These are phyloP conservation scores for Lethenteron camtschaticum DNA, from an alignment of 2,113 vertebrate species.

Conservation along the genomic window DNA sequence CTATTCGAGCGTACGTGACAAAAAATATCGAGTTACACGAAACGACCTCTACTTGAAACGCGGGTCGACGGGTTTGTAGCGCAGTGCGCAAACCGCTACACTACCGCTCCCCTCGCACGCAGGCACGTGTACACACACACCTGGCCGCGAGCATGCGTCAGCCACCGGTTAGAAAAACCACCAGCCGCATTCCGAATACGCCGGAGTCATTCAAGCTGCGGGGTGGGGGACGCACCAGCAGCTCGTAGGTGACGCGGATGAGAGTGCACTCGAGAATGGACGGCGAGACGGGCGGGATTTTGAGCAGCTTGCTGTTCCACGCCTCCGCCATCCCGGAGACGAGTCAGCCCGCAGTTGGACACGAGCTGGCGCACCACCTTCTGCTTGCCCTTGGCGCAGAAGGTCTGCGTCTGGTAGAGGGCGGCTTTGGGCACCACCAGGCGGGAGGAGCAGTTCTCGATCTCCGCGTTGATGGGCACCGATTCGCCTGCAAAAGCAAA, in stretches of 20 bases:
- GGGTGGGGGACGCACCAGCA: slow-evolving; percentile 41
- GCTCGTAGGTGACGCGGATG: slow-evolving; percentile 86
- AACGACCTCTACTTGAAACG: too few species aligned
- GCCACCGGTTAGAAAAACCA: not conserved
- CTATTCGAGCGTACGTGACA: too few species aligned
- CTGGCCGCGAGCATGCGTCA: not conserved
- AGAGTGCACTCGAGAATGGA: slow-evolving; percentile 95
- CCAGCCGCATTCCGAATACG: too few species aligned
- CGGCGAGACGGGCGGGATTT: slow-evolving; percentile 86
- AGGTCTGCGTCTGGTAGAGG: slow-evolving; percentile 98
- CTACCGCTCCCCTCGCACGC: not conserved
- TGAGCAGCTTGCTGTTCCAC: slow-evolving; percentile 83
- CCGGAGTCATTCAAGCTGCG: not conserved
- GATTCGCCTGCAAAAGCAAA: slow-evolving; percentile 52
- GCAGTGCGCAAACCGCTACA: too few species aligned
- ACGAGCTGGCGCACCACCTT: slow-evolving; percentile 95
- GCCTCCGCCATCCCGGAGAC: slow-evolving; percentile 88
- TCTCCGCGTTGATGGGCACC: slow-evolving; percentile 94
- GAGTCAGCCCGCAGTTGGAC: slow-evolving; percentile 87
- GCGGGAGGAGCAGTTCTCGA: slow-evolving; percentile 93
- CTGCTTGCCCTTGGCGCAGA: slow-evolving; percentile 98
- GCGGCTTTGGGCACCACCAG: slow-evolving; percentile 95
- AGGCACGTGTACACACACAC: not conserved
- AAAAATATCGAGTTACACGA: too few species aligned
- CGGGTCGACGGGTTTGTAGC: too few species aligned